phyloP scores from a whole-genome alignment of 2,113 vertebrate genomes.

The Cairina moschata region DNA sequence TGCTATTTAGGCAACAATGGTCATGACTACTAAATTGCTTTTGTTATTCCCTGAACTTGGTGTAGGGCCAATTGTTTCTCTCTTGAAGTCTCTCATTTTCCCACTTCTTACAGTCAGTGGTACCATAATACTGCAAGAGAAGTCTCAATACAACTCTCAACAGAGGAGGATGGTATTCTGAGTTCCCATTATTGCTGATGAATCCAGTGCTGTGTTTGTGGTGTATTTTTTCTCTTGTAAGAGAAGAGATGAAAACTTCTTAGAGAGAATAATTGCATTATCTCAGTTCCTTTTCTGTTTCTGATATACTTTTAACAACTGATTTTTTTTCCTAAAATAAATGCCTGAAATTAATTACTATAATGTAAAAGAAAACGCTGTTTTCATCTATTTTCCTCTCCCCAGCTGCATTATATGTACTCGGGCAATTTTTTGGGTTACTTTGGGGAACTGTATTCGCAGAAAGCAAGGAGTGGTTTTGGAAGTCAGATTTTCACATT shows the following conservation, averaged over 20 bases:
- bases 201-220: neutral
- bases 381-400: neutral
- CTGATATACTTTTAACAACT: neutral
- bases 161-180: neutral
- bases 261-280: neutral
- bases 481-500: neutral
- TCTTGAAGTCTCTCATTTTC: neutral
- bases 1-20: neutral
- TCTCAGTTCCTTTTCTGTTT: neutral
- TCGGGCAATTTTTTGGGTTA: neutral
- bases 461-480: neutral
- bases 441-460: neutral
- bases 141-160: neutral
- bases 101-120: neutral
- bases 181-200: no score
- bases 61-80: neutral
- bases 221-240: neutral
- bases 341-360: neutral
- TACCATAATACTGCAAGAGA: neutral
- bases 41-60: neutral
- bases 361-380: neutral
- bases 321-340: neutral
- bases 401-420: neutral
- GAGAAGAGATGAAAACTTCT: neutral
- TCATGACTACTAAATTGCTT: constrained; percentile 2